A percentile compares a stretch with the other conserved stretches of the same genome.
Conservation (phyloP, 2,888 invertebrate genomes). For the Pandemis cinnamomeana region DNA sequence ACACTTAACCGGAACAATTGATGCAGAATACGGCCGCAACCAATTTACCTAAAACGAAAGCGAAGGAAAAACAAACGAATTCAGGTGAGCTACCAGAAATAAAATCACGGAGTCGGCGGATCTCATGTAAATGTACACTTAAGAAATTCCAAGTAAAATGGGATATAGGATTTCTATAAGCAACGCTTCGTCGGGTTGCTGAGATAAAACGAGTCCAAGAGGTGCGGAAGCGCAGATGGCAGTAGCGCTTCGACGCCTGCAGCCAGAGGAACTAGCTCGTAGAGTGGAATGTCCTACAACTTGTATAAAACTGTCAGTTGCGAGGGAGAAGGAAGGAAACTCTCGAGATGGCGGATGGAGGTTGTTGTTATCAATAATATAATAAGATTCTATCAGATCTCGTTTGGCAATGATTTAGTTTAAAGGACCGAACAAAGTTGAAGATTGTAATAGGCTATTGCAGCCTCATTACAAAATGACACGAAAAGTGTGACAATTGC, state of each 20-base stretch:
- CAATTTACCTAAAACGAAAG: constrained; percentile 14
- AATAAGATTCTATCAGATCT: too few relatives aligned
- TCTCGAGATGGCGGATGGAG: too few relatives aligned
- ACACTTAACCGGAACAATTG: neutral
- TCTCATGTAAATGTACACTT: constrained; percentile 7
- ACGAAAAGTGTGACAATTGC: too few relatives aligned
- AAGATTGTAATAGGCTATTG: too few relatives aligned
- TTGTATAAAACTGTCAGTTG: too few relatives aligned
- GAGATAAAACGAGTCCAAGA: constrained; percentile 47
- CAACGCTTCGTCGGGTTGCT: constrained; percentile 11
- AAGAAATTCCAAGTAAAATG: constrained; percentile 14
- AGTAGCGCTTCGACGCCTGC: constrained; percentile 35
- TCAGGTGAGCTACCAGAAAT: constrained; percentile 18
- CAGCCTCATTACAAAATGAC: too few relatives aligned
- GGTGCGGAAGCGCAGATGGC: constrained; percentile 55
- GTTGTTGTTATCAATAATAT: too few relatives aligned
- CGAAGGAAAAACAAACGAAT: constrained; percentile 13
- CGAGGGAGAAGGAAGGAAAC: too few relatives aligned
- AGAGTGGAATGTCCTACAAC: too few relatives aligned
- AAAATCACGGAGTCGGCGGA: neutral
- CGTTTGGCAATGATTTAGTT: too few relatives aligned
- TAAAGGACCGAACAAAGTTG: too few relatives aligned
- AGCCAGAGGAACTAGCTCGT: too few relatives aligned
- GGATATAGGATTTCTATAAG: constrained; percentile 23
- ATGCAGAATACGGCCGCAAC: neutral